Evolutionary conservation across 2,888 invertebrate species (phyloP).

Genomic region (Hemistola chrysoprasaria): DNA sequence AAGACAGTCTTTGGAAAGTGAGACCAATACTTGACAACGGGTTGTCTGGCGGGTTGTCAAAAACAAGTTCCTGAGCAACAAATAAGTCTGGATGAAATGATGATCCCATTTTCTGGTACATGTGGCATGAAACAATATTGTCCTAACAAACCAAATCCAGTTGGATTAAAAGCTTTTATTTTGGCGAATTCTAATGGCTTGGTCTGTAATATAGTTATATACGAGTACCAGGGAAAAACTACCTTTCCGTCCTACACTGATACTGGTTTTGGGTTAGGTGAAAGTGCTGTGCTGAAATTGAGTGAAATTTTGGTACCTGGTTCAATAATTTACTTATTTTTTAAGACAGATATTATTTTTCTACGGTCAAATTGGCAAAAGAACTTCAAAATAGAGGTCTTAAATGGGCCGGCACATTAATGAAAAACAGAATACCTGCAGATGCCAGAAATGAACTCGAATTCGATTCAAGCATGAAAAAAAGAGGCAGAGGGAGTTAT

Average conservation of each 20-base stretch:
- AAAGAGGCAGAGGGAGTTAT: conserved; percentile 11
- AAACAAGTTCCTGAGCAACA: too few species aligned
- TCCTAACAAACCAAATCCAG: conserved; percentile 28
- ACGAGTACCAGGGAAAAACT: conserved; percentile 20
- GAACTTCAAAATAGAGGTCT: conserved; percentile 3
- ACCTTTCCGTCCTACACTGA: conserved; percentile 14
- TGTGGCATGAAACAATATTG: too few species aligned
- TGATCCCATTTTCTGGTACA: too few species aligned
- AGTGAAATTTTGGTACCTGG: conserved; percentile 6
- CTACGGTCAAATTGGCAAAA: conserved; percentile 3
- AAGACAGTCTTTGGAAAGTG: conserved; percentile 1
- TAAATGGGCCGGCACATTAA: conserved; percentile 4
- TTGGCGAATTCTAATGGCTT: conserved; percentile 21
- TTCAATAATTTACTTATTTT: conserved; percentile 2
- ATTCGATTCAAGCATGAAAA: conserved; percentile 2
- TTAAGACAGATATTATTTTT: conserved; percentile 13
- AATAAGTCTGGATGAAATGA: too few species aligned
- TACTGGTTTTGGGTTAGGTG: conserved; percentile 6
- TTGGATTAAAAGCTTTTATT: conserved; percentile 25
- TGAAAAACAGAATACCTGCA: conserved; percentile 8
- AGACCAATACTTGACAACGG: too few species aligned
- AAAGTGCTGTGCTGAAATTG: conserved; percentile 6
- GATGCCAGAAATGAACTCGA: not conserved
- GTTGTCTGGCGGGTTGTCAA: too few species aligned
- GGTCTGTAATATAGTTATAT: conserved; percentile 17